These are phyloP conservation scores for Protophormia terraenovae DNA, from an alignment of 2,888 invertebrate genomes.

Conservation along the genomic window DNA sequence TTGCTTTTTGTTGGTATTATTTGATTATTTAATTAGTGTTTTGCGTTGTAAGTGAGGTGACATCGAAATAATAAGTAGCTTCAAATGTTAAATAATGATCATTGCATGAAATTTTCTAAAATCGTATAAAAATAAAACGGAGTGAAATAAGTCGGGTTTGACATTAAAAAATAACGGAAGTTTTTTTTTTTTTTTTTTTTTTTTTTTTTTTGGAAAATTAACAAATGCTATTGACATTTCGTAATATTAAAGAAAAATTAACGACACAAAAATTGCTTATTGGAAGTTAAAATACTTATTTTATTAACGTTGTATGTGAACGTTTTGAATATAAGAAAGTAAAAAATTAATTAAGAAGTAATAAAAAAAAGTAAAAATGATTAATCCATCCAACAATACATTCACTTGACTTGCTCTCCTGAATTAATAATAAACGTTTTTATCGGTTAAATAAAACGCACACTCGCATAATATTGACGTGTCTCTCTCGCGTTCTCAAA, in stretches of 20 bases:
- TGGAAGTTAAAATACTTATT: neutral
- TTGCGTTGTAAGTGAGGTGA: slow-evolving; percentile 5
- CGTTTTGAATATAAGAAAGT: neutral
- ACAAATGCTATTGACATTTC: neutral
- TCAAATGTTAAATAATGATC: neutral
- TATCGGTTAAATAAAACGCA: neutral
- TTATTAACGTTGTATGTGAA: neutral
- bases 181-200: neutral
- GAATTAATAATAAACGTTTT: slow-evolving; percentile 15
- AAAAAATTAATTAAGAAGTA: neutral
- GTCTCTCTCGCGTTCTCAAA: neutral
- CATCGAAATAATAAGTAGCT: neutral
- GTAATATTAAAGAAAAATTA: neutral
- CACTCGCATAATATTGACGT: slow-evolving; percentile 16
- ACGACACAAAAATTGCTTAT: neutral
- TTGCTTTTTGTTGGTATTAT: neutral
- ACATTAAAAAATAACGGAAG: slow-evolving; percentile 21
- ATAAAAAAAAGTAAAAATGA: slow-evolving; percentile 1
- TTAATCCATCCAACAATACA: slow-evolving; percentile 1
- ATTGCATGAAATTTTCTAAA: neutral
- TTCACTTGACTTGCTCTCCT: neutral
- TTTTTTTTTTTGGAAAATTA: neutral
- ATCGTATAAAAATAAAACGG: neutral
- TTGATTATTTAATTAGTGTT: neutral
- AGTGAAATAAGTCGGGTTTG: neutral